Base-by-base conservation (phyloP, 1,140 invertebrate genomes). In the Eufriesea mexicana region DNA sequence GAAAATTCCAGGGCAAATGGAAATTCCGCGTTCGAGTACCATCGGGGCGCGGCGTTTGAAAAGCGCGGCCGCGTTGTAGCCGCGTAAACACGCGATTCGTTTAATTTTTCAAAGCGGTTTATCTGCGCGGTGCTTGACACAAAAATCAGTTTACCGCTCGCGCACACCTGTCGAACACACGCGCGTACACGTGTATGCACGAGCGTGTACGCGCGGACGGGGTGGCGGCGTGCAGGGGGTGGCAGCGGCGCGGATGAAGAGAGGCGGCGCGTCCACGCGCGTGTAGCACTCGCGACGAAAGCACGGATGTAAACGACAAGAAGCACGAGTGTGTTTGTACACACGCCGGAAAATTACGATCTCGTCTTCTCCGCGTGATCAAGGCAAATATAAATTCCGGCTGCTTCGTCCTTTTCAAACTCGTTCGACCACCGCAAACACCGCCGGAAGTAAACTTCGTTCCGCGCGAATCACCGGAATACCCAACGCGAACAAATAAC, bases 331-430 rank as follows among this genome's bases (percentile, higher is more conserved):
- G 49, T 81, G 61, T 83, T 74, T 59, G 66, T 71, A 67, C 83
- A 83, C 78, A 67, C 42, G 35, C 42, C 42, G 54, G 79, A 82
- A 88, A 88, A 88, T 88, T 79, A 79, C 79, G 79, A 76, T 79
- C 51, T 75, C 25, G 64, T 77, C 77, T 88, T 72, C 66, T 35
- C 45, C 61, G 28, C 54, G 62, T 45, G 84, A 85, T 88, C 84
- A 66, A 75, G 76, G 79, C 66, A 85, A 85, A 88, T 81, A 88
- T 67, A 87, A 70, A 84, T 88, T 71, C 28, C 51, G n/a, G 18
- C 23, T 45, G 16, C 14, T 66, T 51, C 57, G 49, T 71, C 79
- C 74, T 64, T 85, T 76, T 55, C 74, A 85, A 64, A 57, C 47
- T 78, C 61, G 75, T 73, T 67, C 75, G 79, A 76, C 72, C 70